Conservation (phyloP, 2,888 invertebrate species). For the Tetragonula carbonaria region DNA sequence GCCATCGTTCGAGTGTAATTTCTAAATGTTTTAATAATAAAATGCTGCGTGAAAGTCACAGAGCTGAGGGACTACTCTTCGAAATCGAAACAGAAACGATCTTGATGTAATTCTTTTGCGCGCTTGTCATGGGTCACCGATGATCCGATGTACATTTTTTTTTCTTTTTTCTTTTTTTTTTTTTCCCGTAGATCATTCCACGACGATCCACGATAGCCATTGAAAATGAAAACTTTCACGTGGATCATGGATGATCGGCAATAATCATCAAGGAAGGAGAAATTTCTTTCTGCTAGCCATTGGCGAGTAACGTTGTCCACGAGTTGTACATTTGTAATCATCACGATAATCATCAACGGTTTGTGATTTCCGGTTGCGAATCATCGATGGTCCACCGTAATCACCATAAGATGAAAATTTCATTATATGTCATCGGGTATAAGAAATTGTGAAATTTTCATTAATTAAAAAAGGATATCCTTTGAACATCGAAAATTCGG, state of each 20-base stretch:
- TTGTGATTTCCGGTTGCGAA: background rate
- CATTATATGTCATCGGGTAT: background rate
- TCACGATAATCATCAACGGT: background rate
- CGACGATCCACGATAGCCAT: background rate
- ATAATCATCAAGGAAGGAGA: background rate
- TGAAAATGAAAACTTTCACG: background rate
- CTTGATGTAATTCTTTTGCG: background rate
- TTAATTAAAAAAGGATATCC: background rate
- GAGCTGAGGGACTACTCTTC: slow-evolving; percentile 2
- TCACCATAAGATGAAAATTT: background rate
- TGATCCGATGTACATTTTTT: background rate
- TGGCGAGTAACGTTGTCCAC: background rate
- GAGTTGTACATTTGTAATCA: background rate
- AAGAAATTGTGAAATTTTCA: background rate
- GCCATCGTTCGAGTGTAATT: slow-evolving; percentile 79
- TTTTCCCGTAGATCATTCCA: background rate
- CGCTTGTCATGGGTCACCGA: background rate
- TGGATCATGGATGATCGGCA: background rate
- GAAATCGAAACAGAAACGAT: background rate
- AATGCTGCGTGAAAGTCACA: slow-evolving; percentile 64
- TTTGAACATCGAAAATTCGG: background rate
- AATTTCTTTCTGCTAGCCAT: background rate
- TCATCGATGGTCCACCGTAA: background rate
- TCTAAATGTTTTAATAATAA: slow-evolving; percentile 83
- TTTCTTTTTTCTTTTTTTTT: background rate